Evolutionary conservation across 2,797 vertebrate genomes (phyloP), one percentile per base, ranked within the genome.

Genomic region (Thripadectes ignobilis): DNA sequence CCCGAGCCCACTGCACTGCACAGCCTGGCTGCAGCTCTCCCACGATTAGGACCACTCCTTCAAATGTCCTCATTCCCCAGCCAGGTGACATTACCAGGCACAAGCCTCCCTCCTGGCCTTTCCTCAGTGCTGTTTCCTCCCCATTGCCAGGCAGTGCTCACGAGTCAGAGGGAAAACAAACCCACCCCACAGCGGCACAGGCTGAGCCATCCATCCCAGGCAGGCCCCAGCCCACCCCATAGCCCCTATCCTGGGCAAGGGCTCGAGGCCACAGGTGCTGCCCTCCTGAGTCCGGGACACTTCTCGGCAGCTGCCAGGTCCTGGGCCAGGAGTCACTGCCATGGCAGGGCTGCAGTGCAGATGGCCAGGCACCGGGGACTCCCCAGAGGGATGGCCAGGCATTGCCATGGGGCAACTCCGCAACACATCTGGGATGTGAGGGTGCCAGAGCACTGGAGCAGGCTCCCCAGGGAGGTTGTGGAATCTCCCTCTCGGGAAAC

Each of bases 171-270:
- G 12, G 9, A 61, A 24, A 43, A 48, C 32, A 43, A 54, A 65
- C 36, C 5, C 27, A 41, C 26, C n/a, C 8, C 0, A 1, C 45
- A 32, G 34, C 0, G 0, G 54, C 41, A 57, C 29, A 45, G 0
- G 0, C 59, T 39, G 19, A 51, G 74, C 46, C 52, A 21, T 61
- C 39, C 26, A 14, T 4, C 34, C 34, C 6, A 15, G 34, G 49
- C 30, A 45, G 0, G 45, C 45, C 20, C 45, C 45, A 30, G 48
- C 67, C 48, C 2, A 0, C 22, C 29, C n/a, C 45, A 32, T 4
- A 34, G 14, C 38, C 39, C 55, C 23, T 14, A 43, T 0, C 0
- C 2, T 7, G 22, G 32, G 24, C 24, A 61, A 45, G 7, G 2
- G 19, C 43, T 78, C 3, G 10, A 46, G 45, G 9, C 18, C 27